Percentiles rank a stretch among this genome's conserved stretches.
Evolutionary conservation across 2,888 invertebrate genomes (phyloP).

Genomic region (Pseudococcus viburni): DNA sequence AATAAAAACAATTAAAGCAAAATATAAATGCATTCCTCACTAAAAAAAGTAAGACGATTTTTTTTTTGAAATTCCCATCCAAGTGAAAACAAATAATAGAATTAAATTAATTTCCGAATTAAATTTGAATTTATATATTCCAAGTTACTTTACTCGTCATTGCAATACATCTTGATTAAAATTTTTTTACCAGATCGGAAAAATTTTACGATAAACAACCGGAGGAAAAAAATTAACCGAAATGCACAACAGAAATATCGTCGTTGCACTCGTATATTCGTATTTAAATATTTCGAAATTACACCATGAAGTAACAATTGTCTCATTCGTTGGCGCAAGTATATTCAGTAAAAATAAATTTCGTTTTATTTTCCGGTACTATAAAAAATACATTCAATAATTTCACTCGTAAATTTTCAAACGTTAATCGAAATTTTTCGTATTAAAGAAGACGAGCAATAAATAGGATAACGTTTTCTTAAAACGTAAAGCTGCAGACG

Average conservation of each 20-base stretch:
- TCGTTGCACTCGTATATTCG: background rate
- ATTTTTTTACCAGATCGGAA: background rate
- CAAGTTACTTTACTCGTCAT: no score
- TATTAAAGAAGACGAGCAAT: constrained; percentile 66
- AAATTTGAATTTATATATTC: no score
- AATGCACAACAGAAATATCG: background rate
- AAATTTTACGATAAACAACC: background rate
- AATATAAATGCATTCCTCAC: no score
- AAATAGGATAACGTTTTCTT: constrained; percentile 66
- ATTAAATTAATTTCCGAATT: no score
- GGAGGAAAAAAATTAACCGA: background rate
- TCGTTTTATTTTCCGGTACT: constrained; percentile 64
- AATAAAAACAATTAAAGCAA: no score
- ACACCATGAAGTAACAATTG: constrained; percentile 31
- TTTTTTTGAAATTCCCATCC: no score
- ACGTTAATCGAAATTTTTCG: constrained; percentile 66
- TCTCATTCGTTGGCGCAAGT: constrained; percentile 10
- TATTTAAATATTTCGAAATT: background rate
- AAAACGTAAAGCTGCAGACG: constrained; percentile 65
- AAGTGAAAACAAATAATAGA: no score
- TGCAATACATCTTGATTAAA: no score
- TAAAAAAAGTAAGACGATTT: no score
- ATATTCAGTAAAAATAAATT: constrained; percentile 51
- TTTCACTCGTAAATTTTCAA: constrained; percentile 66
- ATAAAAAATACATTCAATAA: constrained; percentile 65